Base-by-base conservation (phyloP, 1,140 invertebrate genomes). In the Pristionchus pacificus region DNA sequence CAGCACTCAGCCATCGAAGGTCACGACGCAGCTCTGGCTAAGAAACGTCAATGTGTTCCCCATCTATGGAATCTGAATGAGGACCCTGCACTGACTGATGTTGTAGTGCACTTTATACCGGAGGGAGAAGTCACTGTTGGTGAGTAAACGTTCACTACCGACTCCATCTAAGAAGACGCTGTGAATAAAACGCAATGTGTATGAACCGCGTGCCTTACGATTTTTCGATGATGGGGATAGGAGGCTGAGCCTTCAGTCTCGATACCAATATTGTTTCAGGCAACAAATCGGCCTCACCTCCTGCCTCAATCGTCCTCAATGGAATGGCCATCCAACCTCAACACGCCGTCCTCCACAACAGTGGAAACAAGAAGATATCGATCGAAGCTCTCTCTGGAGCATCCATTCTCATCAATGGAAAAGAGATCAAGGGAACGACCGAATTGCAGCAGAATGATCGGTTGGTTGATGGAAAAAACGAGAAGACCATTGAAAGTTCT, bases 51-150 rank as follows among this genome's bases (percentile, higher is more conserved):
- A 74, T 85, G 77, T n/a, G 81, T 84, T 55, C 85, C 88, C 14
- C 86, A 88, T 83, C 78, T 89, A 15, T 88, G 85, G 76, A 89
- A 89, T 81, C 78, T 89, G 55, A 89, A 89, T 80, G 84, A 86
- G 72, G 88, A 89, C 80, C 86, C 88, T 10, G 85, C 85, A 78
- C 80, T 89, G 49, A 85, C 86, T 0, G 88, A 88, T 2, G 85
- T 87, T 77, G 86, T 89, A 66, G 81, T 88, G 32, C 85, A 88
- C 79, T 87, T 89, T 75, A 76, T 89, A 14, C 85, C 86, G 38
- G 73, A 76, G 2, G 86, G 86, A 19, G 80, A 79, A 25, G 87
- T 84, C 49, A 84, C 81, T 6, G 83, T 89, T 58, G 88, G 88
- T 29, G 19, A 25, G 60, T 24, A 13, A 14, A 15, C 29, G 60